Evolutionary conservation across 1,140 invertebrate species (phyloP).

Genomic region (Aphaenogaster ashmeadi): DNA sequence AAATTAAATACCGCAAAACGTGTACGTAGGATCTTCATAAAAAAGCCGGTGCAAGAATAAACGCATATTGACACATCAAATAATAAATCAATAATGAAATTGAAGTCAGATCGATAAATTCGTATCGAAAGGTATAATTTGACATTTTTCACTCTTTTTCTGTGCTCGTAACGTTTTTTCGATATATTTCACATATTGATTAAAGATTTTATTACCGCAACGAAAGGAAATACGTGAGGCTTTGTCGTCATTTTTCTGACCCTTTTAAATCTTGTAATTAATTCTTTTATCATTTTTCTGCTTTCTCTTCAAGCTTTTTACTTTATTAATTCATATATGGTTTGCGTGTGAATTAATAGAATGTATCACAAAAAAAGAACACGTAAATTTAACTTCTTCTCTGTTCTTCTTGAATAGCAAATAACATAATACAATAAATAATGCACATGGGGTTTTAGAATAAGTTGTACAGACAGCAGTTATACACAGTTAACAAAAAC

Average conservation of each 20-base stretch:
- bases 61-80: not conserved
- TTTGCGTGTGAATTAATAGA: not conserved
- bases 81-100: slow-evolving; percentile 36
- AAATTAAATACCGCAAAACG: slow-evolving; percentile 19
- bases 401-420: not conserved
- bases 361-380: not conserved
- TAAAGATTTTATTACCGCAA: slow-evolving; percentile 32
- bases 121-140: not conserved
- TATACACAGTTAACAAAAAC: not conserved
- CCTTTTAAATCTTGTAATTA: not conserved
- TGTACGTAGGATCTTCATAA: not conserved
- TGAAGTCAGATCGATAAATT: slow-evolving; percentile 3
- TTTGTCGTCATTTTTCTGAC: not conserved
- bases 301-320: not conserved
- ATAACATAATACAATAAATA: not conserved
- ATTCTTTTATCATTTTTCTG: not conserved
- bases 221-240: not conserved
- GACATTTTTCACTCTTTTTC: not conserved
- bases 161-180: not conserved
- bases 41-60: slow-evolving; percentile 3
- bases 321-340: not conserved
- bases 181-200: not conserved
- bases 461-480: not conserved
- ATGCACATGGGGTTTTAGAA: not conserved
- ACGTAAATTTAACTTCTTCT: not conserved